Percentiles rank a stretch among this genome's conserved stretches.
Conservation (phyloP, 30 jellyfish, hydroid and myxozoan species). For the Mastigias papua region DNA sequence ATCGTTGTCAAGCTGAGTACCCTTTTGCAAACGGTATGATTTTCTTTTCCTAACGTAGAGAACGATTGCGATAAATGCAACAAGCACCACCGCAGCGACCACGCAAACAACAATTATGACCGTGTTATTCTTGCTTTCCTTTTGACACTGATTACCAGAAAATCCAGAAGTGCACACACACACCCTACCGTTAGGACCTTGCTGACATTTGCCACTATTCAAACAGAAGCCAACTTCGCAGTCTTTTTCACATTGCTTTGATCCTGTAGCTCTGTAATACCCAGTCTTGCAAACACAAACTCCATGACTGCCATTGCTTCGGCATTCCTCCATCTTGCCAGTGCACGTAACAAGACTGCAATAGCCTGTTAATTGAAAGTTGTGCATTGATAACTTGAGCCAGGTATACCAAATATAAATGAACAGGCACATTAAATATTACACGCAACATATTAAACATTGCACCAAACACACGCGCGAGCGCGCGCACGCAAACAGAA, state of each 20-base stretch:
- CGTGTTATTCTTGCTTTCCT: slow-evolving; percentile 1
- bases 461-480: too few species aligned
- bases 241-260: slow-evolving; percentile 33
- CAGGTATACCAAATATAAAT: too few species aligned
- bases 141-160: slow-evolving; percentile 38
- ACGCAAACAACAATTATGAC: slow-evolving; percentile 36
- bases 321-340: slow-evolving; percentile 40
- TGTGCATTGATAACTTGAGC: not conserved
- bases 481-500: too few species aligned
- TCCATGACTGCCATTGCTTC: slow-evolving; percentile 46
- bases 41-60: not conserved
- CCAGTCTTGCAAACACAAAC: slow-evolving; percentile 34
- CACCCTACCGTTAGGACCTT: slow-evolving; percentile 55
- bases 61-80: not conserved
- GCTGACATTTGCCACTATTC: slow-evolving; percentile 48
- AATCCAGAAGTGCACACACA: slow-evolving; percentile 34
- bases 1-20: slow-evolving; percentile 22
- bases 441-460: too few species aligned
- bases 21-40: slow-evolving; percentile 17
- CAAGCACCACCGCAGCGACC: slow-evolving; percentile 11
- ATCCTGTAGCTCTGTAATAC: slow-evolving; percentile 43
- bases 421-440: too few species aligned
- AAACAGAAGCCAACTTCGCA: slow-evolving; percentile 21
- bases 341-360: slow-evolving; percentile 25
- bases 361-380: slow-evolving; percentile 4